Conservation (phyloP, 2,888 invertebrate species). For the Miltochrista miniata region DNA sequence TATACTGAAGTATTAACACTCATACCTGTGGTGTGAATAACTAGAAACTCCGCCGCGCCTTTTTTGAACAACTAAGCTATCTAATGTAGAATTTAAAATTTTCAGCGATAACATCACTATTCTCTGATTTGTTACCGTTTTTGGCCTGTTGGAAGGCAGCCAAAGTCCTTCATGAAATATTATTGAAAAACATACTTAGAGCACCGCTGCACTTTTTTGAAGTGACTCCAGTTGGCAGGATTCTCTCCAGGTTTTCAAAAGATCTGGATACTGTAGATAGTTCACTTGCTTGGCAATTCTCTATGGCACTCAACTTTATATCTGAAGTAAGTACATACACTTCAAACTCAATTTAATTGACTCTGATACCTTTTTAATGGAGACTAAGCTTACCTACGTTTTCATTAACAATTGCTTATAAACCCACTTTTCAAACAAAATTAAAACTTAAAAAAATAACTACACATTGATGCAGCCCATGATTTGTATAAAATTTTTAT, state of each 20-base stretch:
- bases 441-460: too few species aligned
- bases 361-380: too few species aligned
- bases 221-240: slow-evolving; percentile 89
- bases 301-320: slow-evolving; percentile 87
- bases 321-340: slow-evolving; percentile 85
- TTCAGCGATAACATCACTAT: slow-evolving; percentile 86
- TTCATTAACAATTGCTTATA: too few species aligned
- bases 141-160: slow-evolving; percentile 89
- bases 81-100: not conserved
- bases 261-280: slow-evolving; percentile 89
- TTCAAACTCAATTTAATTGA: too few species aligned
- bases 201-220: slow-evolving; percentile 91
- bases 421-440: too few species aligned
- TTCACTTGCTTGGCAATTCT: slow-evolving; percentile 85
- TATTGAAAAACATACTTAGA: slow-evolving; percentile 85
- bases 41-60: too few species aligned
- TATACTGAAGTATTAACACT: too few species aligned
- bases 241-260: slow-evolving; percentile 89
- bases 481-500: too few species aligned
- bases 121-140: slow-evolving; percentile 86
- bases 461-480: too few species aligned
- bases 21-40: too few species aligned
- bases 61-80: too few species aligned
- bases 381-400: too few species aligned
- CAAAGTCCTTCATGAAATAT: slow-evolving; percentile 79